These are phyloP conservation scores for Stegodyphus mimosarum DNA, from an alignment of 1,140 invertebrate species.

Conservation along the genomic window DNA sequence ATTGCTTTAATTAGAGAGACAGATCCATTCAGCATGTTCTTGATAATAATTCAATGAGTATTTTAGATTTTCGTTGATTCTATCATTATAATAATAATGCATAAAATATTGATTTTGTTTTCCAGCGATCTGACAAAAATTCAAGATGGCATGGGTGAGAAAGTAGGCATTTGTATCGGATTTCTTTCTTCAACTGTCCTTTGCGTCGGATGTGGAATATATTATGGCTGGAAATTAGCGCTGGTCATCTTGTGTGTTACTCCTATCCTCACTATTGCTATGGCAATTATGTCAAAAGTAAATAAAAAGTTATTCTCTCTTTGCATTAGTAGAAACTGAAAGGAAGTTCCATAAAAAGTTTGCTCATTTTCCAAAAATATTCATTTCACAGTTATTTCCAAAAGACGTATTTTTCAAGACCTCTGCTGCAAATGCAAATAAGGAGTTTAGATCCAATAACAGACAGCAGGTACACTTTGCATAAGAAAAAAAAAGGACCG, in stretches of 20 bases:
- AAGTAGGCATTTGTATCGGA: conserved; percentile 69
- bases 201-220: conserved; percentile 67
- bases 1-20: too few species aligned
- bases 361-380: not conserved
- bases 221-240: conserved; percentile 71
- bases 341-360: not conserved
- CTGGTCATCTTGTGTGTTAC: conserved; percentile 70
- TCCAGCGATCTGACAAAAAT: conserved; percentile 70
- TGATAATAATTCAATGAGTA: too few species aligned
- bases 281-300: conserved; percentile 63
- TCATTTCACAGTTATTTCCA: not conserved
- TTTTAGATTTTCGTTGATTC: too few species aligned
- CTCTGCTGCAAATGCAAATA: too few species aligned
- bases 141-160: conserved; percentile 73
- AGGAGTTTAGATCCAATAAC: too few species aligned
- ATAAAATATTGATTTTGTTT: not conserved
- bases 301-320: not conserved
- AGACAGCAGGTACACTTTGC: too few species aligned
- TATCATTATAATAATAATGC: too few species aligned
- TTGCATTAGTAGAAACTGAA: not conserved
- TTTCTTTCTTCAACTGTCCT: conserved; percentile 65
- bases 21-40: too few species aligned
- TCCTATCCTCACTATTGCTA: conserved; percentile 63
- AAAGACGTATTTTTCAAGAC: too few species aligned
- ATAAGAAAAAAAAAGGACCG: too few species aligned